Evolutionary conservation across 2,797 vertebrate species (phyloP), one percentile per base, ranked within the genome.

Genomic region (Syncerus caffer): DNA sequence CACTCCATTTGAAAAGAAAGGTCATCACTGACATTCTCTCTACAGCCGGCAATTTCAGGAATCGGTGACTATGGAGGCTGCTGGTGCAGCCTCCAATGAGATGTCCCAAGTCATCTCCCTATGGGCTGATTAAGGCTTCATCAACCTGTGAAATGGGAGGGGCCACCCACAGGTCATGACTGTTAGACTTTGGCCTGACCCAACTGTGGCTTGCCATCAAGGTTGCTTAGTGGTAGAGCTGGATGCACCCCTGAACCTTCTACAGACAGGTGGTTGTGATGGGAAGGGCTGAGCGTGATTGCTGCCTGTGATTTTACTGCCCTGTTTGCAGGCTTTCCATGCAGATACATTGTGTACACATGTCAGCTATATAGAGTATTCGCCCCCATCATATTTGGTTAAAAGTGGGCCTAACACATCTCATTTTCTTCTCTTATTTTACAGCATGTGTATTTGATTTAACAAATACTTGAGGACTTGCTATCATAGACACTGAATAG

Each of bases 21-120:
- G 62, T 98, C 85, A 0, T 99, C 99, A 2, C 91, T 96, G 71
- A 98, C 99, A 29, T 99, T 99, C 34, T 99, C 99, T 97, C 96
- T 98, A 96, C 98, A 98, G 53, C 99, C 99, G 1, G 99, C 99
- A 13, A 99, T 99, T 99, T 60, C 21, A 45, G 25, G 29, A 19
- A 27, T 42, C 21, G 45, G 31, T 23, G 76, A 91, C 25, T 6
- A 1, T 9, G 55, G 51, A 50, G 71, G 19, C 9, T 83, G 53
- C 25, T 55, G 31, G 14, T 14, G 13, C 4, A 6, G 9, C 47
- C 82, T 74, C 23, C 45, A 42, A 15, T 42, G 79, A 94, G 12
- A 79, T 13, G 11, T 1, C 15, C 62, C 11, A 21, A 25, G 45
- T 62, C 53, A 60, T 71, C 31, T 38, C 34, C 12, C 31, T 14